A percentile compares a stretch with the other conserved stretches of the same genome.
These are phyloP conservation scores for Luidia sarsii DNA, from an alignment of 53 echinoderm and acorn worm species.

Conservation along the genomic window DNA sequence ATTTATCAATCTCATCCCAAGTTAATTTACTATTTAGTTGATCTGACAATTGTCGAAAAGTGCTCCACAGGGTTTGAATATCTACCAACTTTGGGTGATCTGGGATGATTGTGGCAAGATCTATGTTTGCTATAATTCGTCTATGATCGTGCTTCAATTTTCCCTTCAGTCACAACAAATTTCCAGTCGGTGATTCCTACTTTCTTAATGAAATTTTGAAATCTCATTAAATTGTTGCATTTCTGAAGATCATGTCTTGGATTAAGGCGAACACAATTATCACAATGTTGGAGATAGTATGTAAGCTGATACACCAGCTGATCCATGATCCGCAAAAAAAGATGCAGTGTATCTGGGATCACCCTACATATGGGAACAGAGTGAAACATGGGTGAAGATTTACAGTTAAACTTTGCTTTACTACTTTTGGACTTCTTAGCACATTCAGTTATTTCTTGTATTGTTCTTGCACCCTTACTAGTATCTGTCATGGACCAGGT, in stretches of 20 bases:
- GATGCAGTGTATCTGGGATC: constrained; percentile 33
- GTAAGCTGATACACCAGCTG: constrained; percentile 36
- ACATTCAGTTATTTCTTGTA: constrained; percentile 54
- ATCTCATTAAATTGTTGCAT: constrained; percentile 35
- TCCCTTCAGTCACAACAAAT: constrained; percentile 1
- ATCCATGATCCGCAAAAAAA: constrained; percentile 31
- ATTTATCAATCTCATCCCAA: neutral
- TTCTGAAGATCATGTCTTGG: constrained; percentile 1
- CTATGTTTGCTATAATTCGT: constrained; percentile 12
- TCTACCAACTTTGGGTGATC: constrained; percentile 25
- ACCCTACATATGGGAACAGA: constrained; percentile 31
- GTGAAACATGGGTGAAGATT: constrained; percentile 33
- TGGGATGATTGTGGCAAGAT: constrained; percentile 32
- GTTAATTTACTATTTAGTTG: neutral
- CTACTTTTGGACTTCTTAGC: constrained; percentile 31
- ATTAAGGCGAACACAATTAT: constrained; percentile 11
- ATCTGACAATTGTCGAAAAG: neutral
- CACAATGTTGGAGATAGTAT: constrained; percentile 7
- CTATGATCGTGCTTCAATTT: constrained; percentile 36
- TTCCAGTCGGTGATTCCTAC: constrained; percentile 45
- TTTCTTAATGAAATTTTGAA: constrained; percentile 44
- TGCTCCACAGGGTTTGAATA: neutral
- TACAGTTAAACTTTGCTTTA: constrained; percentile 55
- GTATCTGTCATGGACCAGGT: constrained; percentile 65
- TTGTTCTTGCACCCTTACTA: constrained; percentile 42